phyloP scores from a whole-genome alignment of 2,113 vertebrate species.

The Pseudorectes ferrugineus region DNA sequence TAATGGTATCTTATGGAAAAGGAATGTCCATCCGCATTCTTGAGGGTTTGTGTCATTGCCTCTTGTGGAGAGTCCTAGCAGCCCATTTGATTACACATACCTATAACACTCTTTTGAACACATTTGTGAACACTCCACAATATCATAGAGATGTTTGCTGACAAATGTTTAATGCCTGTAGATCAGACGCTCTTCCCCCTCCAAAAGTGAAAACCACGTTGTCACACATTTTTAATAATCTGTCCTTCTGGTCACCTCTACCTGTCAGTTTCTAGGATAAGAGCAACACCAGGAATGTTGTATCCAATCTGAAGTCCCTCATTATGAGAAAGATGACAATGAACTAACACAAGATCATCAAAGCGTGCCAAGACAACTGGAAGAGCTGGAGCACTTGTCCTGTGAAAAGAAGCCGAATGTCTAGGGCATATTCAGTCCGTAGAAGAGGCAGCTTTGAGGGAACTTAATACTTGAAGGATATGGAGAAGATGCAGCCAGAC shows the following conservation, averaged over 20 bases:
- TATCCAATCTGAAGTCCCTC: background rate
- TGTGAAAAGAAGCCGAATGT: fast-evolving
- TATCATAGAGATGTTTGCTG: background rate
- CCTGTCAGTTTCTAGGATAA: background rate
- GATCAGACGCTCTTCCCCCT: background rate
- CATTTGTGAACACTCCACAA: background rate
- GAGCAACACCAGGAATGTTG: background rate
- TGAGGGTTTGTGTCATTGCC: background rate
- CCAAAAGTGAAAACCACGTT: background rate
- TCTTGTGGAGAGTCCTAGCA: background rate
- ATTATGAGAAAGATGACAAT: background rate
- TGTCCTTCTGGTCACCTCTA: background rate
- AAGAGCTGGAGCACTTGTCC: background rate
- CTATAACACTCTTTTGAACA: background rate
- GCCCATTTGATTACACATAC: background rate
- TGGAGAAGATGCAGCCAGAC: background rate
- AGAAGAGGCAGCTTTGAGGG: background rate
- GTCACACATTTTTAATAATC: background rate
- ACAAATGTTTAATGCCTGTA: background rate
- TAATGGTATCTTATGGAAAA: background rate
- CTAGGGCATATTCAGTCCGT: too few species aligned
- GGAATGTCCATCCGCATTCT: background rate
- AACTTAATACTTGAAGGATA: background rate
- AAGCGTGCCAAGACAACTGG: background rate
- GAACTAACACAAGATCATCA: background rate